Evolutionary conservation across 2,888 invertebrate genomes (phyloP).

Genomic region (Miltochrista miniata): DNA sequence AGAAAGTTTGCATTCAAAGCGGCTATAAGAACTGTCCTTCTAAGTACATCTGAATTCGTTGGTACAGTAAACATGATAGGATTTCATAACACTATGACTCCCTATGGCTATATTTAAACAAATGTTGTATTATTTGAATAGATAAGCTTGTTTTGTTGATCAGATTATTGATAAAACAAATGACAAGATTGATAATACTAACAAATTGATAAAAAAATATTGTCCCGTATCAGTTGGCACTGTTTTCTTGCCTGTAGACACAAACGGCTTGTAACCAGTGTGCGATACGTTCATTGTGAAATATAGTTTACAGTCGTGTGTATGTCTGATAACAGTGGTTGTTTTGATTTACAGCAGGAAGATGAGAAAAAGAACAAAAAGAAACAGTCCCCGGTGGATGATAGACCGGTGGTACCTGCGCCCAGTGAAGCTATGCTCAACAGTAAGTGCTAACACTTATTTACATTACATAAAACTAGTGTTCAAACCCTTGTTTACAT

Average conservation of each 20-base stretch:
- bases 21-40: no score
- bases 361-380: conserved; percentile 80
- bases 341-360: conserved; percentile 67
- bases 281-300: conserved; percentile 20
- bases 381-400: conserved; percentile 75
- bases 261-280: conserved; percentile 31
- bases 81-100: no score
- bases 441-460: conserved; percentile 55
- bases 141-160: conserved; percentile 61
- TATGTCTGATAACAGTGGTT: conserved; percentile 62
- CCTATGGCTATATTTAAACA: conserved; percentile 18
- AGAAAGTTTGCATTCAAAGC: no score
- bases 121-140: conserved; percentile 33
- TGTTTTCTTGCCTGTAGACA: conserved; percentile 50
- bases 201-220: conserved; percentile 66
- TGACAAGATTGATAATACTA: conserved; percentile 66
- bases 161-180: conserved; percentile 66
- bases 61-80: no score
- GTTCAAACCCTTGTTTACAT: no score
- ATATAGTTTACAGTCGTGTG: conserved; percentile 40
- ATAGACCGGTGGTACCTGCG: conserved; percentile 73
- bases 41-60: no score
- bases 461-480: background rate
- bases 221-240: conserved; percentile 32
- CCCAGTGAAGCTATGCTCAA: conserved; percentile 81